Conservation (phyloP, 2,113 vertebrate genomes). For the Bambusicola thoracicus region DNA sequence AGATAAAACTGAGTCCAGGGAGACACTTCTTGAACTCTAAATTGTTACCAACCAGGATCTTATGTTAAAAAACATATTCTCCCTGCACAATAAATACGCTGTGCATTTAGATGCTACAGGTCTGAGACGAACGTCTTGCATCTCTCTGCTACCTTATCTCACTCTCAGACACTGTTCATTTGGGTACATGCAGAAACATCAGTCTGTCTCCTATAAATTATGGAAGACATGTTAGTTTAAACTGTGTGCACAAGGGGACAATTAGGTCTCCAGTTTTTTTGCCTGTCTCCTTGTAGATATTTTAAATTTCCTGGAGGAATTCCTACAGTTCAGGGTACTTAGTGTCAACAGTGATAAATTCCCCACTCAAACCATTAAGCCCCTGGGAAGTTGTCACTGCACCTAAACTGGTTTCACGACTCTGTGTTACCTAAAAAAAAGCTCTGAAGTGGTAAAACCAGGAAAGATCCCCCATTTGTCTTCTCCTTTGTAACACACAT, state of each 20-base stretch:
- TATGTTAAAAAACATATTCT: neutral
- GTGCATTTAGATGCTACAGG: neutral
- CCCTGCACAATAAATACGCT: too few relatives aligned
- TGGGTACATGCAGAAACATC: neutral
- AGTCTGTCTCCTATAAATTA: neutral
- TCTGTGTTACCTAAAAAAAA: neutral
- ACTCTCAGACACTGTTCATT: neutral
- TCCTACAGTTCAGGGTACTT: neutral
- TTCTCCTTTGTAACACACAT: neutral
- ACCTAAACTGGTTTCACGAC: neutral
- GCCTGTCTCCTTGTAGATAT: neutral
- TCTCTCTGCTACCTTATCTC: neutral
- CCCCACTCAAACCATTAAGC: neutral
- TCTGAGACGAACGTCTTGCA: neutral
- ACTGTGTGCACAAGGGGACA: neutral
- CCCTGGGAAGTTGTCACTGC: neutral
- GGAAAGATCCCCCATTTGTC: neutral
- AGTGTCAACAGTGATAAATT: neutral
- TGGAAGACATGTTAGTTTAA: neutral
- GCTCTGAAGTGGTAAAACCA: neutral
- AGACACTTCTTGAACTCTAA: neutral
- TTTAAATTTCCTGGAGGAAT: slow-evolving; percentile 38
- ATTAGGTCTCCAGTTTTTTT: neutral
- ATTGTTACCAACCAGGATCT: neutral
- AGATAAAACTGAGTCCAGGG: neutral